Percentiles rank a stretch among this genome's conserved stretches.
phyloP scores from a whole-genome alignment of 2,888 invertebrate genomes.

The Nezara viridula region DNA sequence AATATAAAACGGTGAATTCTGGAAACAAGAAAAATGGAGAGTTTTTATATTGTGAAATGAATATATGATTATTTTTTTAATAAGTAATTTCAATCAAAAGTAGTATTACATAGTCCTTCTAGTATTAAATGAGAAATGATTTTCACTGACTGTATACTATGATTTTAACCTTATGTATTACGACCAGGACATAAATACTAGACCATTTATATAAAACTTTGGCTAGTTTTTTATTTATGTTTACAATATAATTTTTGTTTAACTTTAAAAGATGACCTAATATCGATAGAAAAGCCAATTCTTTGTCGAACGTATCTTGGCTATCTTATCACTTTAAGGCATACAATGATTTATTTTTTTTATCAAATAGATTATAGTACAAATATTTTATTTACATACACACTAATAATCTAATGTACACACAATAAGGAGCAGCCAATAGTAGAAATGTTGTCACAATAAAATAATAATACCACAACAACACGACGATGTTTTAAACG shows the following conservation, averaged over 20 bases:
- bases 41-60: no score
- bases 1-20: no score
- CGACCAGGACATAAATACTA: neutral
- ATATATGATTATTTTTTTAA: no score
- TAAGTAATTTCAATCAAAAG: no score
- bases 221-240: neutral
- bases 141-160: no score
- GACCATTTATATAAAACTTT: neutral
- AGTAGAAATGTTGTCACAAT: neutral
- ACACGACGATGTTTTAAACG: neutral
- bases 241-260: neutral
- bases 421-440: neutral
- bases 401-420: slow-evolving; percentile 1
- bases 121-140: no score
- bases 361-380: slow-evolving; percentile 14
- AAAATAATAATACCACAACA: neutral
- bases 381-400: neutral
- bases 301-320: neutral
- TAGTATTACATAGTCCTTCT: no score
- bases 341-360: neutral
- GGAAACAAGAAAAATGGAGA: no score
- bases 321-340: neutral
- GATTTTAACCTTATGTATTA: no score
- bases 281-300: neutral
- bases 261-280: neutral